Percentiles rank a stretch among this genome's conserved stretches.
Evolutionary conservation across 2,113 vertebrate genomes (phyloP).

Genomic region (Podarcis muralis): DNA sequence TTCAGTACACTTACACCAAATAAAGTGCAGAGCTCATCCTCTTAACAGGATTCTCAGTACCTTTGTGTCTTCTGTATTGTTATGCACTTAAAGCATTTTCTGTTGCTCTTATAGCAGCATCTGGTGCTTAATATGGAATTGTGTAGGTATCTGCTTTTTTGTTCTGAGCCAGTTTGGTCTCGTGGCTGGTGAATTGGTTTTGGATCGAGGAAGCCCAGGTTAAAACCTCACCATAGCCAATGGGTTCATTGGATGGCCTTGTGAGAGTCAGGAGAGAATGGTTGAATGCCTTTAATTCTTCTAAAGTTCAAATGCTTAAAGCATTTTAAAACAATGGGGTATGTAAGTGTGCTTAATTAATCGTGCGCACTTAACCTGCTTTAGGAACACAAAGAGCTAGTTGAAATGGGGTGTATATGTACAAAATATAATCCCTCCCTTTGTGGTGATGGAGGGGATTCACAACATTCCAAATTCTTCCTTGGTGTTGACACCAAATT

Average conservation of each 20-base stretch:
- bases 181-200: no score
- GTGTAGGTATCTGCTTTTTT: background rate
- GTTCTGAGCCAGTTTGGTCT: background rate
- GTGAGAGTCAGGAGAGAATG: background rate
- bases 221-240: background rate
- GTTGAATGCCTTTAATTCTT: background rate
- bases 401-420: background rate
- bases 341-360: background rate
- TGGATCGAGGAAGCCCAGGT: background rate
- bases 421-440: no score
- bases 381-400: background rate
- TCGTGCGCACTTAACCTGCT: no score
- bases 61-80: background rate
- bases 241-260: background rate
- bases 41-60: background rate
- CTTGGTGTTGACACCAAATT: background rate
- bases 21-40: conserved; percentile 57
- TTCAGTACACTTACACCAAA: conserved; percentile 39
- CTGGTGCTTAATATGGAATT: background rate
- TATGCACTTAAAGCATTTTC: background rate
- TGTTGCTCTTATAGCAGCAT: background rate
- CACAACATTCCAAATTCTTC: background rate
- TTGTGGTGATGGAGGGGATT: background rate
- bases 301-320: background rate
- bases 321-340: background rate